phyloP scores from a whole-genome alignment of 2,113 vertebrate genomes.

The Astur gentilis region DNA sequence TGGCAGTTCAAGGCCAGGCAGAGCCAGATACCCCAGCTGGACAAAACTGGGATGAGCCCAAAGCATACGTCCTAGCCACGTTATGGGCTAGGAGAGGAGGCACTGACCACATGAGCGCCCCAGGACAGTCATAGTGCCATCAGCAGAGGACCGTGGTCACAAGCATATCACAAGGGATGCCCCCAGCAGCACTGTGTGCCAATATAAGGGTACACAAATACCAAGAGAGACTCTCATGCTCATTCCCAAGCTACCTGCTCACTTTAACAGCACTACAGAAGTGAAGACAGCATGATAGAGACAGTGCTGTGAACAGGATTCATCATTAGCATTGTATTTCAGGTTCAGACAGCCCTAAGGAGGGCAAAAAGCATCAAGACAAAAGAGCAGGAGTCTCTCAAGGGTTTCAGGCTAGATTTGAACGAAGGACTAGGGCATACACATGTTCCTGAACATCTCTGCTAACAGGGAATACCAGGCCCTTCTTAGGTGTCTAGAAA shows the following conservation, averaged over 20 bases:
- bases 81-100: neutral
- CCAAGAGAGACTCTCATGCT: too few species aligned
- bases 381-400: neutral
- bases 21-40: neutral
- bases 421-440: neutral
- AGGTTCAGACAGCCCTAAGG: neutral
- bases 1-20: neutral
- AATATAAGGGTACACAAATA: too few species aligned
- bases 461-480: neutral
- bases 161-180: fast-evolving
- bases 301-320: neutral
- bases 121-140: too few species aligned
- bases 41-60: neutral
- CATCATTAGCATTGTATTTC: neutral
- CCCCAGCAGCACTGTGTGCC: neutral
- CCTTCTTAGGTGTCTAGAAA: neutral
- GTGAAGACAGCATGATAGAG: neutral
- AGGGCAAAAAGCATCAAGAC: neutral
- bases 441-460: neutral
- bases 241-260: neutral
- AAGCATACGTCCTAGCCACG: fast-evolving
- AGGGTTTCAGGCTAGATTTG: neutral
- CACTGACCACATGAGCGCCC: too few species aligned
- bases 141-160: neutral
- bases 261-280: neutral